Conservation (phyloP, 2,797 vertebrate genomes). For the Aselliscus stoliczkanus region DNA sequence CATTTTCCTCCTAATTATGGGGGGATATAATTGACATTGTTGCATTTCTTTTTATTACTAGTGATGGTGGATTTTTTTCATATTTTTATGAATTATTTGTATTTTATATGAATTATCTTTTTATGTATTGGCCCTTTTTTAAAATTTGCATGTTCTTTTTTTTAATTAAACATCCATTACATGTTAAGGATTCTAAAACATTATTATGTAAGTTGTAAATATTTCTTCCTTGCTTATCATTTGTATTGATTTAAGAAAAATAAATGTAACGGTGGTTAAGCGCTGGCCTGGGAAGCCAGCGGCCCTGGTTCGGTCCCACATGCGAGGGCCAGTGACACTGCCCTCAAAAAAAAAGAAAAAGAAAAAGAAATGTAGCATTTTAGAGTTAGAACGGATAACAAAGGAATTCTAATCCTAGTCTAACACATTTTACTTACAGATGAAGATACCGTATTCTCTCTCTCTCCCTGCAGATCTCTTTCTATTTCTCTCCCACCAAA, state of each 20-base stretch:
- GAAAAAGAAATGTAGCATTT: background rate
- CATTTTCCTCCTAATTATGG: background rate
- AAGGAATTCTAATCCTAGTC: background rate
- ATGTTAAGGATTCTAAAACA: slow-evolving; percentile 16
- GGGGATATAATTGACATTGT: background rate
- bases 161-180: background rate
- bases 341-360: no score
- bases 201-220: background rate
- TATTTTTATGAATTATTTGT: slow-evolving; percentile 6
- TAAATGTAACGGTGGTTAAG: no score
- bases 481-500: background rate
- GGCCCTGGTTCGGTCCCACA: no score
- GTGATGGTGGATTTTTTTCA: background rate
- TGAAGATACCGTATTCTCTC: background rate
- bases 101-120: slow-evolving; percentile 11
- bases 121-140: background rate
- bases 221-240: slow-evolving; percentile 5
- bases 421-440: background rate
- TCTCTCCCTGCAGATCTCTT: background rate
- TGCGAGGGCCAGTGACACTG: no score
- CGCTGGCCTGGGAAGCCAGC: no score
- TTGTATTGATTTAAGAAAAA: background rate
- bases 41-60: slow-evolving; percentile 3
- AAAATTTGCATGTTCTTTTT: background rate
- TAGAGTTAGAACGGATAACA: background rate